Conservation (phyloP, 2,888 invertebrate species). For the Lypha dubia region DNA sequence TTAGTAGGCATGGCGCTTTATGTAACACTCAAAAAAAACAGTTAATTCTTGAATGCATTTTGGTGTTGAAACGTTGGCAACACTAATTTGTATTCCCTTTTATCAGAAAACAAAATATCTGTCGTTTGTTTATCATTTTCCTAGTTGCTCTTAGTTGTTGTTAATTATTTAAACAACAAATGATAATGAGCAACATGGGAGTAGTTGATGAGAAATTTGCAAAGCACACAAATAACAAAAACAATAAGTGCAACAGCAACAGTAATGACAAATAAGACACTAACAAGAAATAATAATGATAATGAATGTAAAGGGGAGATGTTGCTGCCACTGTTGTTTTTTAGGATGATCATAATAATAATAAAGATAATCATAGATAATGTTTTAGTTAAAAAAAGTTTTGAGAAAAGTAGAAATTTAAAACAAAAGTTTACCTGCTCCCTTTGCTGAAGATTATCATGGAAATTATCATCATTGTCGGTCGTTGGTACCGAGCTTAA, state of each 20-base stretch:
- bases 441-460: conserved; percentile 64
- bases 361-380: conserved; percentile 23
- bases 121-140: conserved; percentile 32
- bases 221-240: conserved; percentile 32
- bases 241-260: background rate
- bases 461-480: conserved; percentile 73
- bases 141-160: conserved; percentile 18
- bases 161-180: conserved; percentile 63
- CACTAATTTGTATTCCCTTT: background rate
- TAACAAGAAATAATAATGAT: conserved; percentile 29
- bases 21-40: no score
- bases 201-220: conserved; percentile 56
- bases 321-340: no score
- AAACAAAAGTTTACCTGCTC: conserved; percentile 67
- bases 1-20: no score
- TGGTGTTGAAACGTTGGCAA: background rate
- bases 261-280: conserved; percentile 34
- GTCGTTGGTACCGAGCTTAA: conserved; percentile 55
- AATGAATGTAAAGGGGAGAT: background rate
- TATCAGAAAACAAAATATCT: conserved; percentile 12
- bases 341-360: background rate
- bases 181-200: conserved; percentile 71
- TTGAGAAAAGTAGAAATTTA: conserved; percentile 7
- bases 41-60: background rate
- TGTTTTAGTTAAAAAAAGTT: conserved; percentile 21